Base-by-base conservation (phyloP, 2,888 invertebrate species). In the Nemotelus nigrinus region DNA sequence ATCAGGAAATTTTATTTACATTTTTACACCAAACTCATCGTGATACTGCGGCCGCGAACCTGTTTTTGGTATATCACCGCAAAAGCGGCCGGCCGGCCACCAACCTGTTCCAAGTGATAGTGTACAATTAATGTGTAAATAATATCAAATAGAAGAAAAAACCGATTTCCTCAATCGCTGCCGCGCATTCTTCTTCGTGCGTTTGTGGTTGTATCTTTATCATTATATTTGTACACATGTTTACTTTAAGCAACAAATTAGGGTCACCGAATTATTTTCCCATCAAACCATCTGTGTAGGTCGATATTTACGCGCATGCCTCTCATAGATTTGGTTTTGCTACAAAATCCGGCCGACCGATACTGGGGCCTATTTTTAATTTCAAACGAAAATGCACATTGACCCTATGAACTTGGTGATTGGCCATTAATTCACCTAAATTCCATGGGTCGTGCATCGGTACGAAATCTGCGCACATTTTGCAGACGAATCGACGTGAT, bases 351-450 rank as follows among this genome's bases (percentile, higher is more conserved):
- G 57, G 10, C 57, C 63, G 25, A 63, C 43, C 63, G 25, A 53
- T 2, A 3, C 7, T 39, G 45, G 43, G 41, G 63, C 63, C 63
- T 74, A 74, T 74, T 74, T 74, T 48, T 63, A 60, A 60, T 60
- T 74, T 74, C 25, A 25, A 25, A 60, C 74, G 41, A 39, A 25
- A 48, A 48, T 50, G 63, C 63, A 55, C 74, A 74, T 74, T 74
- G 74, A 74, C 74, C 74, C 74, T 63, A 48, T 74, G 74, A 74
- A 74, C 74, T 74, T 74, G 74, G 63, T 60, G 74, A 74, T 74
- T 60, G 74, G 60, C 74, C 63, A 60, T 25, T 63, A 74, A 60
- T 74, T 63, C 74, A 74, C 47, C 74, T 60, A 74, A 74, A 74
- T 74, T 74, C 74, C 63, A 39, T 8, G 43, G 50, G 2, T 7